These are phyloP conservation scores for Accipiter virgatus DNA, from an alignment of 2,113 vertebrate species.

Conservation along the genomic window DNA sequence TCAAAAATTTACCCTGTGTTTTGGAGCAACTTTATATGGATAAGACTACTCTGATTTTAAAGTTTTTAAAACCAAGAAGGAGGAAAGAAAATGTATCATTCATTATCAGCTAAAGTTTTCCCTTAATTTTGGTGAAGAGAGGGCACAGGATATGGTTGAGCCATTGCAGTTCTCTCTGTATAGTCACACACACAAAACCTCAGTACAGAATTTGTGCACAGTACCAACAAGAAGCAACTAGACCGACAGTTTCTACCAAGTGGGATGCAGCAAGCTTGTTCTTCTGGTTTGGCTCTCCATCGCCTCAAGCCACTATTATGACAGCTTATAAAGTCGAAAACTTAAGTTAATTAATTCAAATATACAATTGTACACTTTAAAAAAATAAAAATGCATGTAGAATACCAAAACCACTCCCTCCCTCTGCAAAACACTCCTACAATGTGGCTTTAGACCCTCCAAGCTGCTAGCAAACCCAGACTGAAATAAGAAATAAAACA, in stretches of 20 bases:
- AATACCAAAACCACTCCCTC: not conserved
- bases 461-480: not conserved
- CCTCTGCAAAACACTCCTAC: not conserved
- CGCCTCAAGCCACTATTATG: not conserved
- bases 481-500: not conserved
- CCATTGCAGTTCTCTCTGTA: not conserved
- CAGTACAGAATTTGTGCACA: not conserved
- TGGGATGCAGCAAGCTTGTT: not conserved
- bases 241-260: not conserved
- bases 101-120: not conserved
- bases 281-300: not conserved
- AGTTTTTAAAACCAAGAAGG: not conserved
- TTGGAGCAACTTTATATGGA: not conserved
- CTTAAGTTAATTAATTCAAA: not conserved
- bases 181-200: not conserved
- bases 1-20: not conserved
- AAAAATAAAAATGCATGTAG: fast-evolving
- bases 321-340: not conserved
- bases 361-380: not conserved
- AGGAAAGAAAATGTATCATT: not conserved
- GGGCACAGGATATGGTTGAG: not conserved
- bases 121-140: not conserved
- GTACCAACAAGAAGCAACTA: not conserved
- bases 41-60: not conserved
- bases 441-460: not conserved